Evolutionary conservation across 2,113 vertebrate species (phyloP), one percentile per base, ranked within the genome.

Genomic region (Corvus hawaiiensis): DNA sequence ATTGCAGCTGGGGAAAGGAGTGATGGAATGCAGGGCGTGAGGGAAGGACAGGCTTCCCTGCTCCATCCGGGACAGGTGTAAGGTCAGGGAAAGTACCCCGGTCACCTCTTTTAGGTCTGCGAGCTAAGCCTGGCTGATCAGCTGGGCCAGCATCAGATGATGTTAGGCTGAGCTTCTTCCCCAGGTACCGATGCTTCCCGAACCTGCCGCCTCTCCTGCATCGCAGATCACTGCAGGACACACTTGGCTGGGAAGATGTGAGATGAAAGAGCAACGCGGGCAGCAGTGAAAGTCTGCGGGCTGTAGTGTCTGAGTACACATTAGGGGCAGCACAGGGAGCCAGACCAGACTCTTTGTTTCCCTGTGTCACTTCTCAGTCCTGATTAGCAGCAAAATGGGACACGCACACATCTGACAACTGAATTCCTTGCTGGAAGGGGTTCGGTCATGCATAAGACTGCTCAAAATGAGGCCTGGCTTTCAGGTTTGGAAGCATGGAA

Each of bases 391-490:
- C 75, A n/a, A 96, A 95, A 93, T 75, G 93, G 95, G 91, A 64
- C 90, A 78, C 24, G 5, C 51, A 58, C 35, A 2, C 56, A 81
- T 93, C 79, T 94, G 95, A 96, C 93, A 95, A 71, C 55, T 39
- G 68, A 93, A 78, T 81, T 93, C 86, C 79, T 93, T 81, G 93
- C 93, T 92, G 83, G 85, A 95, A 94, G 79, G 79, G 85, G 88
- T 84, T 94, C 52, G 77, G 39, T 92, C 90, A 96, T 95, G 95
- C 94, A 88, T 96, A 64, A 95, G 87, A 64, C 55, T 27, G 88
- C 83, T 92, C 85, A 10, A 55, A 95, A 91, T 39, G 91, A 90
- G 90, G 94, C 92, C 94, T 78, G 78, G 94, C 87, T 96, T 84
- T 93, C 93, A 96, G 87, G 82, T 96, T 84, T 84, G 90, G 90